Percentiles rank a stretch among this genome's conserved stretches.
These are phyloP conservation scores for Ephestia elutella DNA, from an alignment of 1,140 invertebrate genomes.

Conservation along the genomic window DNA sequence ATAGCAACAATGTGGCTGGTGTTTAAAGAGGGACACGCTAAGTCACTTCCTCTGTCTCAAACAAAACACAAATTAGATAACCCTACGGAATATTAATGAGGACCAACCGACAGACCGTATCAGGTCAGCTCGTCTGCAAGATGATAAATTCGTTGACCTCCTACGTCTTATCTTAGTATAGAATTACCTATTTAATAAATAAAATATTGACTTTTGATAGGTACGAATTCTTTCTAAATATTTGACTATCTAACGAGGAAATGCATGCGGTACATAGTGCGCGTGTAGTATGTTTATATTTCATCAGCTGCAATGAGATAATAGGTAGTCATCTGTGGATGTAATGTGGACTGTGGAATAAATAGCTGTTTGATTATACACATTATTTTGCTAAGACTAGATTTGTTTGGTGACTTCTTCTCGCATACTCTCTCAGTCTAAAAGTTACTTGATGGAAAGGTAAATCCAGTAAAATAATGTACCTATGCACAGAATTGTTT, in stretches of 20 bases:
- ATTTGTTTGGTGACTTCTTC: too few species aligned
- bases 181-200: neutral
- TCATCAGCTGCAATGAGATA: neutral
- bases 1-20: neutral
- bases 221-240: too few species aligned
- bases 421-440: too few species aligned
- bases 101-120: slow-evolving; percentile 10
- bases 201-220: neutral
- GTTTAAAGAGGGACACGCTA: neutral
- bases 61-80: slow-evolving; percentile 63
- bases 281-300: neutral
- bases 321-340: neutral
- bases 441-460: too few species aligned
- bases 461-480: too few species aligned
- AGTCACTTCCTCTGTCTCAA: slow-evolving; percentile 50
- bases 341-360: too few species aligned
- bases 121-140: slow-evolving; percentile 11
- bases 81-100: slow-evolving; percentile 59
- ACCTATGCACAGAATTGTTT: too few species aligned
- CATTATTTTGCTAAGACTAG: neutral
- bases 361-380: neutral
- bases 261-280: neutral
- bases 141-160: slow-evolving; percentile 7
- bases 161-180: neutral
- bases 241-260: neutral